Base-by-base conservation (phyloP, 2,797 vertebrate genomes). In the Phataginus tetradactyla region DNA sequence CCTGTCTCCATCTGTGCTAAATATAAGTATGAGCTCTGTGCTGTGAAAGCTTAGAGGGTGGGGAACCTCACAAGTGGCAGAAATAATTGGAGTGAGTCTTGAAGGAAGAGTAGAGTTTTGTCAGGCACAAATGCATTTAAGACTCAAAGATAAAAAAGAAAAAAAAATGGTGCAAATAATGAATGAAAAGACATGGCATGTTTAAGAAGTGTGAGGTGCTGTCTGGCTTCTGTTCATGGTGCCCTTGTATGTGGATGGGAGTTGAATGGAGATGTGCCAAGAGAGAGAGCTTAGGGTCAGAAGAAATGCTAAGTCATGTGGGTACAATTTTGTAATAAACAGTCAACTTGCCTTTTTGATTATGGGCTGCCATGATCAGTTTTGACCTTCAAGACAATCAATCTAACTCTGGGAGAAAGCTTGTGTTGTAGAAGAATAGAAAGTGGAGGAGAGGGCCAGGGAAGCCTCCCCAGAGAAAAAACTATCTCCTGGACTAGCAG, bases 101-200 rank as follows among this genome's bases (percentile, higher is more conserved):
- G 37, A 95, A 81, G 90, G 29, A 78, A 92, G 18, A 77, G 7
- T 39, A 55, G 63, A 49, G 27, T 61, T 95, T 89, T 91, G 15
- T 14, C 21, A 53, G 66, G 49, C 5, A 55, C 64, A 86, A 90
- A 91, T 78, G 23, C 23, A 37, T 8, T 57, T 4, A 90, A 93
- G 27, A 14, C 13, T 94, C 74, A 61, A 80, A 42, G 80, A 81
- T 7, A 39, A 39, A 45, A 85, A n/a, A 23, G 11, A 85, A n/a
- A 23, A 18, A 10, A 17, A 32, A 94, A 51, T 49, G 72, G 23
- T 63, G 2, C 25, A 74, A 90, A 72, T 61, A 80, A 77, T 37
- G 32, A 69, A 61, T 55, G n/a, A n/a, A 81, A 87, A 90, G 12
- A 5, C 39, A 20, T 25, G 57, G 13, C 14, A 20, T 17, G 1